phyloP scores from a whole-genome alignment of 2,113 vertebrate species.

The Thamnophis sirtalis region DNA sequence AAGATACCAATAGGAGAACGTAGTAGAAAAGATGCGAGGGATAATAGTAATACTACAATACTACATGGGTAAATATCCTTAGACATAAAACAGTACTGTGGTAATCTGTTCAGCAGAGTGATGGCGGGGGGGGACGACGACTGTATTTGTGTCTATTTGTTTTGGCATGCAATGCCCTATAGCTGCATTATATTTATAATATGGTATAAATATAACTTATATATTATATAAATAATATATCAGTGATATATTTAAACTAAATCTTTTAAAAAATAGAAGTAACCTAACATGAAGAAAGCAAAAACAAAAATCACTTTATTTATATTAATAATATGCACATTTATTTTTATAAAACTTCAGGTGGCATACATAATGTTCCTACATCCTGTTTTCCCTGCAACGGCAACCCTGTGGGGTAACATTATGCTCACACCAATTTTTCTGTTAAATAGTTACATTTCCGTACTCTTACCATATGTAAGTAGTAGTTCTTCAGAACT shows the following conservation, averaged over 20 bases:
- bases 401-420: background rate
- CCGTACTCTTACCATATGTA: background rate
- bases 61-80: background rate
- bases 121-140: too few relatives aligned
- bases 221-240: background rate
- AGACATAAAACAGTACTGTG: background rate
- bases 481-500: background rate
- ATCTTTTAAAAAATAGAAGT: background rate
- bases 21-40: background rate
- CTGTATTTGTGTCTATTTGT: background rate
- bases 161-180: background rate
- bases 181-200: background rate
- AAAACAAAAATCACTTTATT: background rate
- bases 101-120: background rate
- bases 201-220: background rate
- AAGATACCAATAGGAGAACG: background rate
- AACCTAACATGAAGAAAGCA: background rate
- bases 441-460: background rate
- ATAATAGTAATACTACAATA: background rate
- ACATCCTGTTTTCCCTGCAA: background rate
- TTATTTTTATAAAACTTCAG: background rate
- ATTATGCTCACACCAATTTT: background rate
- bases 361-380: background rate
- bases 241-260: background rate
- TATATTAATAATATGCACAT: background rate